These are phyloP conservation scores for Odobenus rosmarus DNA, from an alignment of 2,113 vertebrate genomes.

Conservation along the genomic window DNA sequence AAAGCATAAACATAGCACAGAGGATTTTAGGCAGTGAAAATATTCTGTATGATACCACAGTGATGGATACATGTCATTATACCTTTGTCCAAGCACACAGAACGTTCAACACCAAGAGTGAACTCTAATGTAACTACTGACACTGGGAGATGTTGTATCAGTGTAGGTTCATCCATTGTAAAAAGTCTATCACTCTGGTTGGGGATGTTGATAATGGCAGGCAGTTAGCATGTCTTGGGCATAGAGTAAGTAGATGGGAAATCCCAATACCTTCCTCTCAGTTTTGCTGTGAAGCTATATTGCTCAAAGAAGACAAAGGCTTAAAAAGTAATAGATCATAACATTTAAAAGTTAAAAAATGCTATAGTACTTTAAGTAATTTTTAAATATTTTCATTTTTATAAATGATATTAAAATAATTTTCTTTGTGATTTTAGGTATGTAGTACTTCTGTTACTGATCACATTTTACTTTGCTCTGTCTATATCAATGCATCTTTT, in stretches of 20 bases:
- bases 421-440: neutral
- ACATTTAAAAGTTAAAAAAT: neutral
- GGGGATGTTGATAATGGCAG: neutral
- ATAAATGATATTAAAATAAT: neutral
- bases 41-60: neutral
- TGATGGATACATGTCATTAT: neutral
- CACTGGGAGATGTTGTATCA: neutral
- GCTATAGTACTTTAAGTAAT: neutral
- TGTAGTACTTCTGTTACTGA: neutral
- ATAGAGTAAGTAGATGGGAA: neutral
- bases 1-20: neutral
- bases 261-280: neutral
- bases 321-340: neutral
- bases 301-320: neutral
- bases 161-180: neutral
- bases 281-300: neutral
- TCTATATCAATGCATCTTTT: neutral
- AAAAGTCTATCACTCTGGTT: neutral
- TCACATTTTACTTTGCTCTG: neutral
- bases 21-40: neutral
- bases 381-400: neutral
- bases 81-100: neutral
- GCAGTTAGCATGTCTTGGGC: neutral
- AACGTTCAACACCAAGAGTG: neutral
- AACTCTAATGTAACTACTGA: neutral